A percentile compares a stretch with the other conserved stretches of the same genome.
Conservation (phyloP, 2,797 vertebrate species). For the Sebastes alutus region DNA sequence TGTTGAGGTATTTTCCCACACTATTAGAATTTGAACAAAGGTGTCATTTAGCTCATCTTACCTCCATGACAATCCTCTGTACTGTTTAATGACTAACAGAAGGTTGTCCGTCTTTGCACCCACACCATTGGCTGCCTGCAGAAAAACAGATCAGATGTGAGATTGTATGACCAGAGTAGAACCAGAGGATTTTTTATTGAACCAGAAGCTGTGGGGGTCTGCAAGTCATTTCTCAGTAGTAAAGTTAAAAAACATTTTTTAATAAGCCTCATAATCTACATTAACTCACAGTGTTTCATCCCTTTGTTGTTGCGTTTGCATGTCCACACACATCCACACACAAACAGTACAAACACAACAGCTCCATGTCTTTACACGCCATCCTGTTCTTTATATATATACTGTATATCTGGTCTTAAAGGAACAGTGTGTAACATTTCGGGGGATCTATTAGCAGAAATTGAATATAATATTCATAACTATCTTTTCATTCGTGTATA, state of each 20-base stretch:
- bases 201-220: background rate
- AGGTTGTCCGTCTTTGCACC: conserved; percentile 80
- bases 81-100: conserved; percentile 80
- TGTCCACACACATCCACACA: background rate
- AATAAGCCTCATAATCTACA: background rate
- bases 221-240: background rate
- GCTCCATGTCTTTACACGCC: background rate
- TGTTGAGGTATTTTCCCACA: background rate
- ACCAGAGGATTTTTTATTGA: background rate
- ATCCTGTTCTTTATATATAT: background rate
- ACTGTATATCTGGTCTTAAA: background rate
- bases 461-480: too few species aligned
- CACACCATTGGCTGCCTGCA: conserved; percentile 90
- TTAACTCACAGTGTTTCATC: background rate
- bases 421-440: too few species aligned
- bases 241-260: background rate
- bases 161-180: background rate
- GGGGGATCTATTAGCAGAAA: too few species aligned
- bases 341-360: background rate
- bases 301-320: background rate
- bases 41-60: conserved; percentile 55
- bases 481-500: too few species aligned
- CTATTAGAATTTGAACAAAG: background rate
- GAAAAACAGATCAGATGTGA: conserved; percentile 22
- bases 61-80: conserved; percentile 94